Evolutionary conservation across 2,113 vertebrate genomes (phyloP), one percentile per base, ranked within the genome.

Genomic region (Anoura caudifer): DNA sequence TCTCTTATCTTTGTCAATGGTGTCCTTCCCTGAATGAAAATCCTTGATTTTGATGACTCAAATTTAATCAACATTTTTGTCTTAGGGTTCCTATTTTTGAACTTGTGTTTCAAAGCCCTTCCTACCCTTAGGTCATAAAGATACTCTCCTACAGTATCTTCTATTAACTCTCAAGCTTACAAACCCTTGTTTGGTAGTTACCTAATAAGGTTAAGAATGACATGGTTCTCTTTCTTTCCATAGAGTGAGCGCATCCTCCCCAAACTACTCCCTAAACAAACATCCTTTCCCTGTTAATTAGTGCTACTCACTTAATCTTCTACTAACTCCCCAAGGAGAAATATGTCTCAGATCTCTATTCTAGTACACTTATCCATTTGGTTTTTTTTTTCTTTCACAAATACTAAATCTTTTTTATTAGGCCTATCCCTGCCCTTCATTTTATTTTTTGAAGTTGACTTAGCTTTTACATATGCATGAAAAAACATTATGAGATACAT

Each of bases 391-490:
- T 38, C 26, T 93, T 79, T n/a, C 24, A 73, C n/a, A 72, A 82
- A 47, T 52, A 56, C 10, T 72, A 72, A 43, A 36, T 24, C 28
- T 0, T 52, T 91, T 84, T 90, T 81, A 67, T 85, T 76, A 94
- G 31, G 31, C 9, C 36, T 45, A 61, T 33, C 2, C 17, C 4
- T 94, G 54, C 41, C 7, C 16, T 97, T 94, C 10, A 75, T 31
- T 96, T 82, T 86, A 56, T 86, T 38, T 88, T 76, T 47, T 76
- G 41, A 96, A 70, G 36, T 36, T 87, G 52, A 61, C 8, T 94
- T 73, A 75, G 38, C 24, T 76, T 45, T 89, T 72, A 12, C 26
- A 81, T n/a, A 28, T 83, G 5, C 13, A 36, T 77, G 59, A 59
- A 85, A 95, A 83, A 56, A 50, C 61, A 41, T 84, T 41, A 8